These are phyloP conservation scores for Myopa testacea DNA, from an alignment of 2,888 invertebrate genomes.

Conservation along the genomic window DNA sequence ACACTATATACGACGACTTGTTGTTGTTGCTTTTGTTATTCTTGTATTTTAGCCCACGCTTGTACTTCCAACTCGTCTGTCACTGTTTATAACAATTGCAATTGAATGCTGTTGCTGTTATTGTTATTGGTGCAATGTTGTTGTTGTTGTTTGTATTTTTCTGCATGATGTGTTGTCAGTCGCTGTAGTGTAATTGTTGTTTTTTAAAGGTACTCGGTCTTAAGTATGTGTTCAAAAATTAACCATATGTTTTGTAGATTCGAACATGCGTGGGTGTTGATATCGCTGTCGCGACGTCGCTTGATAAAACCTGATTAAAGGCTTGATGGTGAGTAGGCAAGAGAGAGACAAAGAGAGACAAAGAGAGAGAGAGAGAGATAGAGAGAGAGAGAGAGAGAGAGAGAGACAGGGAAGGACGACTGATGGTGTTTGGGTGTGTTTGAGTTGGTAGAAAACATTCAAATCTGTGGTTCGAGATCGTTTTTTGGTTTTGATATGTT, in stretches of 20 bases:
- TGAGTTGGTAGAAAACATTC: no score
- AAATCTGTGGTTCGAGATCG: no score
- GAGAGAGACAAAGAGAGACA: neutral
- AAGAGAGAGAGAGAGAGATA: neutral
- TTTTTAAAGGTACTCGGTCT: no score
- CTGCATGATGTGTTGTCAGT: no score
- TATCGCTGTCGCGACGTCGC: no score
- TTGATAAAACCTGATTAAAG: no score
- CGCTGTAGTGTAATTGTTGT: neutral
- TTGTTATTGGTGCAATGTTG: neutral
- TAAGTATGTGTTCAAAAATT: constrained; percentile 14
- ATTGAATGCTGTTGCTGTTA: constrained; percentile 25
- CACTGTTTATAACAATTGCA: neutral
- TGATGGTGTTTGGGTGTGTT: neutral
- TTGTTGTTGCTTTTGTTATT: no score
- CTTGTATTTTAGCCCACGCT: neutral
- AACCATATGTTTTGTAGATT: constrained; percentile 1
- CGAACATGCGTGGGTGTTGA: no score
- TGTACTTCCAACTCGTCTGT: neutral
- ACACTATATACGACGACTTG: no score
- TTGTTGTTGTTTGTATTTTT: neutral
- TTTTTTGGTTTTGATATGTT: no score
- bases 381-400: neutral
- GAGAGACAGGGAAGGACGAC: neutral
- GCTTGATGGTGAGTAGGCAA: no score